Evolutionary conservation across 2,888 invertebrate species (phyloP), one percentile per base, ranked within the genome.

Genomic region (Xestia rhomboidea): DNA sequence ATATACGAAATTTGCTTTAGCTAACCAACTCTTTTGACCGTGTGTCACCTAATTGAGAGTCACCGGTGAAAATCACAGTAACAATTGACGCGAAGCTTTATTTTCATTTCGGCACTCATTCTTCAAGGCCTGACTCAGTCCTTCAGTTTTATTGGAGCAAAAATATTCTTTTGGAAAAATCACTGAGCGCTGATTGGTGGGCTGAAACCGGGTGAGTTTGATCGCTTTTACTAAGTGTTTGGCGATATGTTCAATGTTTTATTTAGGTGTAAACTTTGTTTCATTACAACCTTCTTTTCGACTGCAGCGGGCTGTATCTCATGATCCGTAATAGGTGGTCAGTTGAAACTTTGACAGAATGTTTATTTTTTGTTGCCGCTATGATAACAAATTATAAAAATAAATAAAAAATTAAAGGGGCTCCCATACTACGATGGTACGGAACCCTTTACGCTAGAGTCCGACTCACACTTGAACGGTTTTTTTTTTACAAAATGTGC

Each of bases 41-140:
- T 87, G n/a, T 83, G 82, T 81, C 84, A 71, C 80, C 24, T 46
- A 67, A 79, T 71, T 78, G 60, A 67, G 64, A 70, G 74, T 80
- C 79, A 77, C 68, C 82, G 68, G 71, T 70, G 82, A 79, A 83
- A 88, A 88, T 89, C 88, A 82, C 82, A 75, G 86, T 81, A 69
- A 69, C 82, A 87, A 88, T 88, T 84, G 87, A 88, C 87, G 85
- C 81, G 75, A 77, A 87, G 83, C 77, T 86, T 91, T 89, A 90
- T 90, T 89, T 89, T 88, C 85, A 86, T 90, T 90, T 84, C 78
- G 82, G 77, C 81, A 83, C 88, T 90, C 83, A 76, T 84, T 83
- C 77, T 34, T 81, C 67, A 77, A 81, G 77, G 67, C 41, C 73
- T 51, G 60, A 38, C 57, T 79, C 38, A 71, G 83, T 83, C 57